Percentiles rank a stretch among this genome's conserved stretches.
These are phyloP conservation scores for Origma solitaria DNA, from an alignment of 2,113 vertebrate genomes.

Conservation along the genomic window DNA sequence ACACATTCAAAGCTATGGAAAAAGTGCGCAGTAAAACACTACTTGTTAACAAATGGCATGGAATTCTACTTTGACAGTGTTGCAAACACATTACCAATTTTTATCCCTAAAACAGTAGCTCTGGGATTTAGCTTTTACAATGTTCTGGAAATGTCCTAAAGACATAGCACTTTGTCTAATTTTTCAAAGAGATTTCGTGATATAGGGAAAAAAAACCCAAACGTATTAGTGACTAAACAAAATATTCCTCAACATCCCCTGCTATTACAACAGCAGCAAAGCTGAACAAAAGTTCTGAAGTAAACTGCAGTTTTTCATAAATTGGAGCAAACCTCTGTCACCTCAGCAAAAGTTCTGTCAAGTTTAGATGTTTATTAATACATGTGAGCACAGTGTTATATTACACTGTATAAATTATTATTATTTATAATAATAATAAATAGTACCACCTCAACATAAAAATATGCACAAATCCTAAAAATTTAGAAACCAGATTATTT, in stretches of 20 bases:
- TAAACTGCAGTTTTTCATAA: neutral
- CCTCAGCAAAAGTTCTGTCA: neutral
- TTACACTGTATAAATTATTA: neutral
- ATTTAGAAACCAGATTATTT: neutral
- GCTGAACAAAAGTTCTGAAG: neutral
- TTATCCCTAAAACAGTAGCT: neutral
- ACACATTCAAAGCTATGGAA: neutral
- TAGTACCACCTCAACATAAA: neutral
- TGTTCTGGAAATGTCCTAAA: neutral
- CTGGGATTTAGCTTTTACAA: neutral
- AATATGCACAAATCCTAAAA: neutral
- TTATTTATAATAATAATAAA: neutral
- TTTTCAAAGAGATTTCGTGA: neutral
- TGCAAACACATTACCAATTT: neutral
- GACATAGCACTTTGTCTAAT: neutral
- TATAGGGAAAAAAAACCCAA: neutral
- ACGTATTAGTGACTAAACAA: neutral
- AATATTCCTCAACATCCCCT: neutral
- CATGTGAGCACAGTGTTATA: neutral
- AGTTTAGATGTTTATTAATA: neutral
- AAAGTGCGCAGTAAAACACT: neutral
- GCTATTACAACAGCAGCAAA: neutral
- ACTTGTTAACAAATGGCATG: neutral
- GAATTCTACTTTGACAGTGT: neutral
- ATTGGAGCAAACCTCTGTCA: neutral